Conservation (phyloP, 1,140 invertebrate species). For the Anastrepha ludens region DNA sequence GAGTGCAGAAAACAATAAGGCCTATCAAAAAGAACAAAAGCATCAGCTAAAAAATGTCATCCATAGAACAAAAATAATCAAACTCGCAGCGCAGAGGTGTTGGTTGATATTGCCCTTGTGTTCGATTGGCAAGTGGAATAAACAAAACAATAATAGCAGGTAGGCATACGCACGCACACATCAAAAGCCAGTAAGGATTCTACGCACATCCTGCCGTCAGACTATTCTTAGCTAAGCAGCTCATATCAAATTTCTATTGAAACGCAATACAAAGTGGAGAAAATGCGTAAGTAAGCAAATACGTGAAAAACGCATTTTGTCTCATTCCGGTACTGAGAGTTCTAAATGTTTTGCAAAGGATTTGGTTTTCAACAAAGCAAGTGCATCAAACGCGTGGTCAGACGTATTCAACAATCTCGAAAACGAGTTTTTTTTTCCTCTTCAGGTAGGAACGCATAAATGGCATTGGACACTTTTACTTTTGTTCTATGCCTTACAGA, state of each 20-base stretch:
- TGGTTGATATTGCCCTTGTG: background rate
- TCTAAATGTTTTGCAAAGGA: background rate
- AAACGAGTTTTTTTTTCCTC: background rate
- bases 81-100: background rate
- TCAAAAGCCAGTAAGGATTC: background rate
- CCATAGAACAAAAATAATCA: background rate
- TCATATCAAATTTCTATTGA: constrained; percentile 4
- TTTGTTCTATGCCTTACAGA: no score
- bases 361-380: background rate
- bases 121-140: background rate
- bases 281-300: no score
- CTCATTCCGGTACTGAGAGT: no score
- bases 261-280: no score
- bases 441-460: background rate
- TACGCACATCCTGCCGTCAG: constrained; percentile 26
- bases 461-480: background rate
- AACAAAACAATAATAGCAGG: background rate
- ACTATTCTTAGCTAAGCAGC: background rate
- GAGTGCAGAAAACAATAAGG: background rate
- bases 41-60: background rate
- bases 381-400: background rate
- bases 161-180: background rate
- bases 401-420: background rate
- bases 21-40: background rate
- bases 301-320: no score